Evolutionary conservation across 2,797 vertebrate species (phyloP).

Genomic region (Orientallactaga sibirica): DNA sequence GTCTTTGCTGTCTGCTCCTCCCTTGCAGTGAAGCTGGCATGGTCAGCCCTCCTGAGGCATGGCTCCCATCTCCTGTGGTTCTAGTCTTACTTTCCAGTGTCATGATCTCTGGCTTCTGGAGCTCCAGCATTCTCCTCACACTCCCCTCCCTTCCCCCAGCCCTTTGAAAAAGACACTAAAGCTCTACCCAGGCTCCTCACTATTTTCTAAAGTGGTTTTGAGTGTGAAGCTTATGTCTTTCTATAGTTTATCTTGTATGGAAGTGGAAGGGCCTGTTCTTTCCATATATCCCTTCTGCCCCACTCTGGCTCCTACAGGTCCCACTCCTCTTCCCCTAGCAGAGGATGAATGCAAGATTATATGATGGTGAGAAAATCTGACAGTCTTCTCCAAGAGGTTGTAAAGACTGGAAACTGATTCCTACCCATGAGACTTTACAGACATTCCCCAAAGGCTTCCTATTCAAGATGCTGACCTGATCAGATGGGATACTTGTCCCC

Average conservation of each 20-base stretch:
- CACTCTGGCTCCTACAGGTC: not conserved
- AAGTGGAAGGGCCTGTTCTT: not conserved
- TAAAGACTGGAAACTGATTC: not conserved
- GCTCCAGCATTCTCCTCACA: not conserved
- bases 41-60: not conserved
- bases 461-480: not conserved
- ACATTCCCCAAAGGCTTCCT: not conserved
- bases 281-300: not conserved
- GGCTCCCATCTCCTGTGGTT: not conserved
- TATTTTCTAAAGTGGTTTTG: not conserved
- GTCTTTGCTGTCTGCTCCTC: not conserved
- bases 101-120: not conserved
- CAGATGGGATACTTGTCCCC: no score
- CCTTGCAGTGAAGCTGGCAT: not conserved
- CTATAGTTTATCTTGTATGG: not conserved
- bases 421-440: not conserved
- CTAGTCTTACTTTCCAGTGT: not conserved
- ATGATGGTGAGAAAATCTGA: not conserved
- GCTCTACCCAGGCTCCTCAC: not conserved
- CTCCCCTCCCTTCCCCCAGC: not conserved
- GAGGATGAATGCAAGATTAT: not conserved
- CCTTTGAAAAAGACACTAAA: not conserved
- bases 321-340: not conserved
- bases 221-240: not conserved
- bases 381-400: not conserved